Conservation (phyloP, 2,888 invertebrate species). For the Shargacucullia verbasci region DNA sequence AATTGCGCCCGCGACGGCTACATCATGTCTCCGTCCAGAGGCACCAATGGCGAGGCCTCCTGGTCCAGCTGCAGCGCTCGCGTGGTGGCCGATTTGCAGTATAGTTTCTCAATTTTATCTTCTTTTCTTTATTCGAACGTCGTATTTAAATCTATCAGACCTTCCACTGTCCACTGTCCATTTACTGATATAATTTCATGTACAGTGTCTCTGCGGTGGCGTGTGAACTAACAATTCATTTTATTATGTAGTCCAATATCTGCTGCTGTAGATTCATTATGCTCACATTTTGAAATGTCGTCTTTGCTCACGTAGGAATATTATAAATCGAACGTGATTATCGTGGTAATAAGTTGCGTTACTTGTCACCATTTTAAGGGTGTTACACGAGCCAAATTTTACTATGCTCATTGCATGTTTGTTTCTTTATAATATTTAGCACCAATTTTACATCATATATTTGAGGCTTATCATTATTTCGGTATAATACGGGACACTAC, state of each 20-base stretch:
- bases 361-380: not conserved
- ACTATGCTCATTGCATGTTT: constrained; percentile 6
- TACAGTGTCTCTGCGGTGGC: too few species aligned
- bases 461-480: too few species aligned
- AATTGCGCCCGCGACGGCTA: constrained; percentile 93
- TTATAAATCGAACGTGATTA: constrained; percentile 16
- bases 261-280: too few species aligned
- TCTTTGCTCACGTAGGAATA: constrained; percentile 2
- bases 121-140: too few species aligned
- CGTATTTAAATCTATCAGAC: too few species aligned
- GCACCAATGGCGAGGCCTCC: constrained; percentile 93
- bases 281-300: constrained; percentile 2
- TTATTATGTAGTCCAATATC: too few species aligned
- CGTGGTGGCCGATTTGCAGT: constrained; percentile 90
- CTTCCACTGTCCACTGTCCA: too few species aligned
- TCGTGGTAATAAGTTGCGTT: constrained; percentile 4
- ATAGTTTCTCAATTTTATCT: constrained; percentile 54
- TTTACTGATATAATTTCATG: too few species aligned
- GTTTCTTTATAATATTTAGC: not conserved
- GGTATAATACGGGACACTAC: too few species aligned
- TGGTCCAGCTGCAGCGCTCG: constrained; percentile 94
- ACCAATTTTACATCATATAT: too few species aligned
- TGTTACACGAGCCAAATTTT: constrained; percentile 7
- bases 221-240: too few species aligned
- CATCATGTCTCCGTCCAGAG: constrained; percentile 95